Conservation (phyloP, 2,797 vertebrate genomes). For the Babyrousa celebensis region DNA sequence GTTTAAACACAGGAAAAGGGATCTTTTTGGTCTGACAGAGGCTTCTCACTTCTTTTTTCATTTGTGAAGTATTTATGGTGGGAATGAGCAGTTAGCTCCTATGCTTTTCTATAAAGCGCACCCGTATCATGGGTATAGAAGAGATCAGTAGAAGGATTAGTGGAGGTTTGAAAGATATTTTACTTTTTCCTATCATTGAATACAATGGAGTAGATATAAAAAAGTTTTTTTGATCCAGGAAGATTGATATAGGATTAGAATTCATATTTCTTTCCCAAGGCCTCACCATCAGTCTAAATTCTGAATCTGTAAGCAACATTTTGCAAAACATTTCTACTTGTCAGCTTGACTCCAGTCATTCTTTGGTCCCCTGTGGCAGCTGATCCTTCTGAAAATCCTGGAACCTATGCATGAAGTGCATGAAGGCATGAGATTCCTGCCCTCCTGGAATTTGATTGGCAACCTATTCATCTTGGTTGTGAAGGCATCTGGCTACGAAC, state of each 20-base stretch:
- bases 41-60: not conserved
- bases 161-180: slow-evolving; percentile 66
- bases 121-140: not conserved
- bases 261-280: slow-evolving; percentile 66
- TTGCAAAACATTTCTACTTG: slow-evolving; percentile 23
- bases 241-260: slow-evolving; percentile 72
- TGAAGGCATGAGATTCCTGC: not conserved
- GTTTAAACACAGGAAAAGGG: not conserved
- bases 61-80: slow-evolving; percentile 18
- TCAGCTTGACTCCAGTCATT: not conserved
- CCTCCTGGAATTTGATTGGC: not conserved
- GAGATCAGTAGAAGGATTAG: slow-evolving; percentile 53
- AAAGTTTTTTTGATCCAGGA: slow-evolving; percentile 49
- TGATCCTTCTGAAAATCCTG: not conserved
- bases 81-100: not conserved
- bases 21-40: not conserved
- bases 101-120: not conserved
- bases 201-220: slow-evolving; percentile 68
- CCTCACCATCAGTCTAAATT: slow-evolving; percentile 50
- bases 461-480: not conserved
- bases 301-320: slow-evolving; percentile 27
- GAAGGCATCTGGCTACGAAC: not conserved
- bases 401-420: not conserved
- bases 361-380: not conserved
- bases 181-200: slow-evolving; percentile 39